Conservation (phyloP, 64 coral and sea anemone genomes). For the Catalaphyllia jardinei region DNA sequence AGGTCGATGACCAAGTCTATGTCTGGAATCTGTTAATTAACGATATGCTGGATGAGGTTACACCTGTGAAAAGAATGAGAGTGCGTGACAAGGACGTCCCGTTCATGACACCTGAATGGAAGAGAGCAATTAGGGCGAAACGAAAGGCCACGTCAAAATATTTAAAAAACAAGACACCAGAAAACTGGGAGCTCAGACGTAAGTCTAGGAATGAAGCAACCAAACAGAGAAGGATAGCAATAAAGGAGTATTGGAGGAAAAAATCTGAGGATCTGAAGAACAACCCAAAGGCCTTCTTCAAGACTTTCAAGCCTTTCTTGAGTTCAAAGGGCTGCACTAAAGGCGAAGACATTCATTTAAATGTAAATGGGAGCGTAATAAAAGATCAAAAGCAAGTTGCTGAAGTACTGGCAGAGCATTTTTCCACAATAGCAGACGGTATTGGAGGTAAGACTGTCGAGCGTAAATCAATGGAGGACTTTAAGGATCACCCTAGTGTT, state of each 20-base stretch:
- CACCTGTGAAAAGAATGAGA: constrained; percentile 51
- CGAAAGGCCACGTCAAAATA: constrained; percentile 10
- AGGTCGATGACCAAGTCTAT: constrained; percentile 15
- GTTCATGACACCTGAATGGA: constrained; percentile 47
- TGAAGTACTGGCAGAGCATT: neutral
- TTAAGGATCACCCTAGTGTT: too few relatives aligned
- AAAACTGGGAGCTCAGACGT: constrained; percentile 14
- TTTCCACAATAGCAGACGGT: neutral
- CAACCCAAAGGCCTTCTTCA: neutral
- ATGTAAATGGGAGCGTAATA: neutral
- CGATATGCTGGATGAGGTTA: neutral
- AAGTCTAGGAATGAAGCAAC: constrained; percentile 1
- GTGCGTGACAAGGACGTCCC: constrained; percentile 46
- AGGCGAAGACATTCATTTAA: neutral
- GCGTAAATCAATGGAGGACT: too few relatives aligned
- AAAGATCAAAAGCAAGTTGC: constrained; percentile 22
- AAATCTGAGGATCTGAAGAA: neutral
- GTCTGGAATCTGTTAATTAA: constrained; percentile 31
- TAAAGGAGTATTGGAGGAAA: constrained; percentile 11
- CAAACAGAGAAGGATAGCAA: neutral
- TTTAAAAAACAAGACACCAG: constrained; percentile 1
- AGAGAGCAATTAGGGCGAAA: constrained; percentile 6
- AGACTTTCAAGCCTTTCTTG: neutral
- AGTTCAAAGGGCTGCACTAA: neutral
- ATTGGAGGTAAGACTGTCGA: too few relatives aligned